These are phyloP conservation scores for Holotrichia oblita DNA, from an alignment of 1,140 invertebrate genomes.

Conservation along the genomic window DNA sequence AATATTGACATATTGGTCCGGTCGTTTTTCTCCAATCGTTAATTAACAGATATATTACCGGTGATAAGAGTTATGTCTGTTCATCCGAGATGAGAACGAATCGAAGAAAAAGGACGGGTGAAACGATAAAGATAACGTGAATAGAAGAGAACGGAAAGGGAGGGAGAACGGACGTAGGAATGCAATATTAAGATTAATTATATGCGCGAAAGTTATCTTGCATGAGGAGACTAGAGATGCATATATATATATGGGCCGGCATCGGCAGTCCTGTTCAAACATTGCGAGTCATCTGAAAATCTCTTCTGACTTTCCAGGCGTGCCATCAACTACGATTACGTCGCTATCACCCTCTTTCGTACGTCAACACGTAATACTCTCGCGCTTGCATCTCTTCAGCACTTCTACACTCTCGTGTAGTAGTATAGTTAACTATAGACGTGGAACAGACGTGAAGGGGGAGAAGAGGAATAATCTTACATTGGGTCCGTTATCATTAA, in stretches of 20 bases:
- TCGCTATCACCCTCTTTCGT: constrained; percentile 33
- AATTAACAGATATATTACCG: constrained; percentile 48
- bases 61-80: constrained; percentile 42
- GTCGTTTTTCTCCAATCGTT: constrained; percentile 45
- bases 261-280: constrained; percentile 52
- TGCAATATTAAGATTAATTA: constrained; percentile 55
- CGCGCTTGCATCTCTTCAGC: constrained; percentile 10
- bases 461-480: constrained; percentile 46
- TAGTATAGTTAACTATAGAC: too few relatives aligned
- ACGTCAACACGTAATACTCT: constrained; percentile 1
- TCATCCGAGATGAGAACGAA: constrained; percentile 23
- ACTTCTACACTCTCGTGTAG: too few relatives aligned
- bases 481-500: constrained; percentile 51
- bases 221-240: constrained; percentile 40
- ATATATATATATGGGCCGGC: too few relatives aligned
- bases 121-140: constrained; percentile 40
- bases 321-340: constrained; percentile 39
- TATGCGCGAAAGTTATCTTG: constrained; percentile 48
- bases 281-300: constrained; percentile 51
- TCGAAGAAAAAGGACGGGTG: constrained; percentile 16
- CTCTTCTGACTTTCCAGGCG: constrained; percentile 32
- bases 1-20: constrained; percentile 48
- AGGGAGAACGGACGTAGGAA: too few relatives aligned
- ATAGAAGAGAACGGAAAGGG: too few relatives aligned
- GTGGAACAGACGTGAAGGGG: background rate